These are phyloP conservation scores for Ormyrus rosae DNA, from an alignment of 2,888 invertebrate species.

Conservation along the genomic window DNA sequence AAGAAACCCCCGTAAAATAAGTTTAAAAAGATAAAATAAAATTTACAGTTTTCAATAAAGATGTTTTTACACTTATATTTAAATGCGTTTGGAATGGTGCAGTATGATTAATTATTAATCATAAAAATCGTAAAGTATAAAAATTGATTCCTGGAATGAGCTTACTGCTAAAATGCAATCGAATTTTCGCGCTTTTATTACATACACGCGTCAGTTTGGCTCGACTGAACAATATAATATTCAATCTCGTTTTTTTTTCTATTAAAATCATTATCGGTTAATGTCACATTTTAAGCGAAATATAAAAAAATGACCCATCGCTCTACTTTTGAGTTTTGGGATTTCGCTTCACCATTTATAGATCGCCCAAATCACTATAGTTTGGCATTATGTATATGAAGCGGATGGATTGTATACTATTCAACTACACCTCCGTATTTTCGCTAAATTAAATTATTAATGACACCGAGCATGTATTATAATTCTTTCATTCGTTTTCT, in stretches of 20 bases:
- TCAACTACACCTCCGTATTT: slow-evolving; percentile 21
- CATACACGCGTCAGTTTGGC: slow-evolving; percentile 42
- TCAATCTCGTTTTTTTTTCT: slow-evolving; percentile 49
- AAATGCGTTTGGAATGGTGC: slow-evolving; percentile 63
- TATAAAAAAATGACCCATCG: slow-evolving; percentile 28
- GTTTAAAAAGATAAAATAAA: slow-evolving; percentile 42
- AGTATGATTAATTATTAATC: slow-evolving; percentile 56
- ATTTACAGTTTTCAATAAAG: slow-evolving; percentile 49
- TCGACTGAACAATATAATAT: slow-evolving; percentile 54
- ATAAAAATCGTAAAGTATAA: slow-evolving; percentile 55
- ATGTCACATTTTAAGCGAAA: slow-evolving; percentile 23
- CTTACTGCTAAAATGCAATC: slow-evolving; percentile 54
- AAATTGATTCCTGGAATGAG: slow-evolving; percentile 57
- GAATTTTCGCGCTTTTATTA: slow-evolving; percentile 28
- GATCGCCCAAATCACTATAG: slow-evolving; percentile 29
- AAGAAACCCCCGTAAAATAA: slow-evolving; percentile 28
- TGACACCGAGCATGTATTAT: slow-evolving; percentile 34
- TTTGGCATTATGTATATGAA: slow-evolving; percentile 41
- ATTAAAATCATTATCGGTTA: slow-evolving; percentile 23
- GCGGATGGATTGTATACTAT: slow-evolving; percentile 26
- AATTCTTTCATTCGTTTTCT: slow-evolving; percentile 19
- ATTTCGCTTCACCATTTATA: slow-evolving; percentile 16
- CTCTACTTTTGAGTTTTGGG: slow-evolving; percentile 9
- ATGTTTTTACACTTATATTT: slow-evolving; percentile 52
- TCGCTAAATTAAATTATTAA: slow-evolving; percentile 42